These are phyloP conservation scores for Tribolium freemani DNA, from an alignment of 2,888 invertebrate genomes.

Conservation along the genomic window DNA sequence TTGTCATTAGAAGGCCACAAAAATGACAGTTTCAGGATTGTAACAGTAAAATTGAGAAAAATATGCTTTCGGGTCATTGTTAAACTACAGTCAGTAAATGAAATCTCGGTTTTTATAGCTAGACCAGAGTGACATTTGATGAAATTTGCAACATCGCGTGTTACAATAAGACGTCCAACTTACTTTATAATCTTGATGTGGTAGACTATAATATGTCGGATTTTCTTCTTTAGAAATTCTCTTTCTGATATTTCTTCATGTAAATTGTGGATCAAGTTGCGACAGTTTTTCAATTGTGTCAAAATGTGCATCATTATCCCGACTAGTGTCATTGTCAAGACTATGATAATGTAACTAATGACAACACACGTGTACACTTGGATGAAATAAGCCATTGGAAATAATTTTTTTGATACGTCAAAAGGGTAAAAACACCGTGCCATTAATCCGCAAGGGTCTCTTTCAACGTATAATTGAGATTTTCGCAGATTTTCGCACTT, in stretches of 20 bases:
- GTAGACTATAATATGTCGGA: neutral
- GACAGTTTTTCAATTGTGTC: conserved; percentile 4
- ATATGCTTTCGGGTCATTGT: neutral
- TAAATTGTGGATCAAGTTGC: neutral
- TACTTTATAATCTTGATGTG: conserved; percentile 20
- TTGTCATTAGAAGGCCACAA: conserved; percentile 19
- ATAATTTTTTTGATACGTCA: conserved; percentile 5
- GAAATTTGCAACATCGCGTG: neutral
- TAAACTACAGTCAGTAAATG: neutral
- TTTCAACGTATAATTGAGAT: conserved; percentile 2
- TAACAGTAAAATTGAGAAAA: conserved; percentile 10
- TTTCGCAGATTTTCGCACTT: neutral
- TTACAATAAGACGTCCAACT: neutral
- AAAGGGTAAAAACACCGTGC: conserved; percentile 19
- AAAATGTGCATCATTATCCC: conserved; percentile 13
- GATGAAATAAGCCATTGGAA: conserved; percentile 7
- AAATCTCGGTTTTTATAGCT: neutral
- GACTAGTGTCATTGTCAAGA: neutral
- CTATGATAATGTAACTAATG: neutral
- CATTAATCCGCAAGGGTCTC: conserved; percentile 15
- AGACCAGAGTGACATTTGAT: neutral
- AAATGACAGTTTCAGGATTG: conserved; percentile 4
- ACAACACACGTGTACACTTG: conserved; percentile 3
- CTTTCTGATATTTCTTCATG: neutral
- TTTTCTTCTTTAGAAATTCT: neutral